These are phyloP conservation scores for Laticauda laticaudata DNA, from an alignment of 2,113 vertebrate genomes.

Conservation along the genomic window DNA sequence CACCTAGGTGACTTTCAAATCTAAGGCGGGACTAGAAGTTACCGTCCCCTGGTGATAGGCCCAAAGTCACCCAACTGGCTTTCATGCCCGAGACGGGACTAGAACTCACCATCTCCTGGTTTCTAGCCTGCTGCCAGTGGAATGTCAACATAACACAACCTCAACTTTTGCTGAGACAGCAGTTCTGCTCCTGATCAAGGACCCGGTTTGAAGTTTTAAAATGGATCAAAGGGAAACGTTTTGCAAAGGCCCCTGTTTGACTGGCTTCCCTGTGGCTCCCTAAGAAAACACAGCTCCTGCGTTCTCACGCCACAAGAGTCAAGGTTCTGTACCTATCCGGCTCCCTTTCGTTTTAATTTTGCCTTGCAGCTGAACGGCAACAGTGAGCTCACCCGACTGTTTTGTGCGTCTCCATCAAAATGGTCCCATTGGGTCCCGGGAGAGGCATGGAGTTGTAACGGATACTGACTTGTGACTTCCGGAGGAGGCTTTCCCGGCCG, in stretches of 20 bases:
- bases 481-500: conserved; percentile 85
- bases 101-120: neutral
- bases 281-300: neutral
- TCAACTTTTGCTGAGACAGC: neutral
- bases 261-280: too few relatives aligned
- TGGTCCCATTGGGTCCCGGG: conserved; percentile 89
- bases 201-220: neutral
- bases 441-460: conserved; percentile 99
- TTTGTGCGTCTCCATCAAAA: conserved; percentile 97
- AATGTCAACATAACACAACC: neutral
- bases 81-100: too few relatives aligned
- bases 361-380: rapidly evolving
- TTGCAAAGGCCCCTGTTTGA: neutral
- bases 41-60: too few relatives aligned
- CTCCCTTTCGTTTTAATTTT: neutral
- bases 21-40: neutral
- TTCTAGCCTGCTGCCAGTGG: neutral
- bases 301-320: neutral
- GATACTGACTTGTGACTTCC: conserved; percentile 95
- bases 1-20: too few relatives aligned
- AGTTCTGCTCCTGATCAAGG: neutral
- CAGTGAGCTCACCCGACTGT: conserved; percentile 86
- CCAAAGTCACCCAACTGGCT: too few relatives aligned
- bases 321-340: rapidly evolving
- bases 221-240: neutral